A percentile compares a stretch with the other conserved stretches of the same genome.
These are phyloP conservation scores for Daubentonia madagascariensis DNA, from an alignment of 2,113 vertebrate genomes.

Conservation along the genomic window DNA sequence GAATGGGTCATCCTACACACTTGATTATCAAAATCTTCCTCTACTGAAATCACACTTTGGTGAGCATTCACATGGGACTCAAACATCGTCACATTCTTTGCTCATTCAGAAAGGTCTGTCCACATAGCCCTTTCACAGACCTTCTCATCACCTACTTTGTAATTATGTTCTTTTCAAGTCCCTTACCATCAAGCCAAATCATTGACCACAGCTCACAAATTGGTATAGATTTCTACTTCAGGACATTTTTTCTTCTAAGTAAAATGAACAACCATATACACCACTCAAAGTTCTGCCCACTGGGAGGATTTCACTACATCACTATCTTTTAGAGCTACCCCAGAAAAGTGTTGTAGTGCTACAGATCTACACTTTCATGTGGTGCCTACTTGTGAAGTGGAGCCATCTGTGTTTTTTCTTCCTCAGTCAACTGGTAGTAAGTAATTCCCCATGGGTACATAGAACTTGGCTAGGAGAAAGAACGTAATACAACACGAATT, in stretches of 20 bases:
- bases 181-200: not conserved
- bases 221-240: not conserved
- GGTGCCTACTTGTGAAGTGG: not conserved
- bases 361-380: not conserved
- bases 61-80: not conserved
- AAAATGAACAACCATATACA: not conserved
- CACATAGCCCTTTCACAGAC: not conserved
- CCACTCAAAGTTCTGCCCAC: not conserved
- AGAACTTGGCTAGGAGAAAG: not conserved
- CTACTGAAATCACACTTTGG: not conserved
- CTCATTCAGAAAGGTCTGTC: not conserved
- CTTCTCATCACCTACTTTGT: not conserved
- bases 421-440: not conserved
- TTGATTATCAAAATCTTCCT: not conserved
- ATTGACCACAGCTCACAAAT: not conserved
- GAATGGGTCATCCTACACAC: not conserved
- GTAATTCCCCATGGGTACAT: not conserved
- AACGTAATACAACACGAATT: not conserved
- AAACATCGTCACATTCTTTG: not conserved
- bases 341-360: not conserved
- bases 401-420: not conserved
- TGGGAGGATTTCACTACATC: not conserved
- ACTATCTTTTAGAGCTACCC: not conserved
- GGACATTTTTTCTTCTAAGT: not conserved
- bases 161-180: not conserved